These are phyloP conservation scores for Accipiter cooperii DNA, from an alignment of 2,113 vertebrate species.

Conservation along the genomic window DNA sequence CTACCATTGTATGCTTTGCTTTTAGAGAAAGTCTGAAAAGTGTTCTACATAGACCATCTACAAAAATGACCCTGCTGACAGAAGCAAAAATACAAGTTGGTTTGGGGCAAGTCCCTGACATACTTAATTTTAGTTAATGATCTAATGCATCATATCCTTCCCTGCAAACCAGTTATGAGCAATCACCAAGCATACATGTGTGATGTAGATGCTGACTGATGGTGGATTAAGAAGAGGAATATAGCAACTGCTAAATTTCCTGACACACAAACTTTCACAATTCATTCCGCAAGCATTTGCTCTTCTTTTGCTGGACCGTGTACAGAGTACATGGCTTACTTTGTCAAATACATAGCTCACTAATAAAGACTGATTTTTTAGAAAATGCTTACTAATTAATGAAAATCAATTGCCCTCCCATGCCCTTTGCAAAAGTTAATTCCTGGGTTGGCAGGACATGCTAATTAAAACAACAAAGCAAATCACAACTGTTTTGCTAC, in stretches of 20 bases:
- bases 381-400: neutral
- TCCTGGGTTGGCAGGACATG: neutral
- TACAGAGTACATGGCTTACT: neutral
- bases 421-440: neutral
- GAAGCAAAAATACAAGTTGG: neutral
- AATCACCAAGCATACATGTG: neutral
- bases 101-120: neutral
- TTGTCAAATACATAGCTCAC: neutral
- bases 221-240: neutral
- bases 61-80: neutral
- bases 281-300: neutral
- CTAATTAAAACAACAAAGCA: neutral
- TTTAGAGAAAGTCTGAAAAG: neutral
- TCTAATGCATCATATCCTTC: neutral
- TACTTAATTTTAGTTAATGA: neutral
- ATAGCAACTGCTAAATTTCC: neutral
- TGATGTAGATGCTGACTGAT: neutral
- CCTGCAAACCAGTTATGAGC: neutral
- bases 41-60: neutral
- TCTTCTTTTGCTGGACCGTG: neutral
- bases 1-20: neutral
- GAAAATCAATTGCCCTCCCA: neutral
- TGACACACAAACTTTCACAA: neutral
- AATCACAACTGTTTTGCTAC: neutral
- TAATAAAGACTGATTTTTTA: neutral